Conservation (phyloP, 2,113 vertebrate species). For the Chitala chitala region DNA sequence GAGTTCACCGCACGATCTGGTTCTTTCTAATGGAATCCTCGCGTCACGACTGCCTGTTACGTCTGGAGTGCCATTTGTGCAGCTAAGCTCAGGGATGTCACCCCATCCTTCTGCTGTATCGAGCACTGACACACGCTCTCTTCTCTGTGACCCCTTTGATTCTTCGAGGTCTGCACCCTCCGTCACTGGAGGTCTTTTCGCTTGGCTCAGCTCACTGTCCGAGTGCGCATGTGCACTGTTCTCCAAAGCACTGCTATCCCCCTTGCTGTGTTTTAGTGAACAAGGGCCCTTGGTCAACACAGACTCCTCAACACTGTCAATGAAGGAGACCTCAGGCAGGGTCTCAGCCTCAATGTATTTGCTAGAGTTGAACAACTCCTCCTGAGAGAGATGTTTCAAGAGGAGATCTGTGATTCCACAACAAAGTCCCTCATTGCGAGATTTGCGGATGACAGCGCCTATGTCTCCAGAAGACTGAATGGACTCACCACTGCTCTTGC, state of each 20-base stretch:
- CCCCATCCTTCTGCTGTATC: neutral
- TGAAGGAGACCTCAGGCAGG: constrained; percentile 68
- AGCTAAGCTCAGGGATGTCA: neutral
- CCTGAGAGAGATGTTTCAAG: constrained; percentile 64
- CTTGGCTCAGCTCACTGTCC: constrained; percentile 1
- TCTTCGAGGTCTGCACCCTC: constrained; percentile 25
- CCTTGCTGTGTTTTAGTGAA: neutral
- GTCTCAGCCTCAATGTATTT: constrained; percentile 72
- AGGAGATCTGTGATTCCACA: constrained; percentile 59
- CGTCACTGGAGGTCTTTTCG: constrained; percentile 2
- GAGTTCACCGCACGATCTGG: constrained; percentile 50
- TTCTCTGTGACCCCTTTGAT: neutral
- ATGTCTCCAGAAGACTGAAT: neutral
- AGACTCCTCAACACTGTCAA: constrained; percentile 65
- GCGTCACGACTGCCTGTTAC: constrained; percentile 13
- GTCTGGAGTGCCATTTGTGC: constrained; percentile 27
- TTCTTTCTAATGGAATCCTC: constrained; percentile 43
- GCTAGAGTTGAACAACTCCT: constrained; percentile 50
- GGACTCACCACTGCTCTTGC: neutral
- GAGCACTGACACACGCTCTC: constrained; percentile 11
- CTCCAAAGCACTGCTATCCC: constrained; percentile 22
- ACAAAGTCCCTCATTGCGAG: constrained; percentile 25
- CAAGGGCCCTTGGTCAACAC: constrained; percentile 35
- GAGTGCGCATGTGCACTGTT: neutral
- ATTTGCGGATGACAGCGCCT: neutral